A percentile compares a stretch with the other conserved stretches of the same genome.
phyloP scores from a whole-genome alignment of 2,113 vertebrate genomes.

The Peucedramus taeniatus region DNA sequence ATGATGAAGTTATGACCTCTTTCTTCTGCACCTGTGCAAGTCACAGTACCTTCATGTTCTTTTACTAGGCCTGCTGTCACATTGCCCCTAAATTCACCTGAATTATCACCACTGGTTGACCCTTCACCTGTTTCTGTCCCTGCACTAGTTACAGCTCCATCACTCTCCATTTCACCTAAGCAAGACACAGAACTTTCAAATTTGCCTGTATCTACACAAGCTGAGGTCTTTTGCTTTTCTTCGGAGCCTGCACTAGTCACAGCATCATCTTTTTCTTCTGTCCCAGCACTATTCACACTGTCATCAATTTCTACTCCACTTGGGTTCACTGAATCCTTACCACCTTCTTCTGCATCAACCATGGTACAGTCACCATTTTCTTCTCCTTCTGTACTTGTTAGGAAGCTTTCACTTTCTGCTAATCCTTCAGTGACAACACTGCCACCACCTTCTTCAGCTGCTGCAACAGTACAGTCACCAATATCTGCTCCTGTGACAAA shows the following conservation, averaged over 20 bases:
- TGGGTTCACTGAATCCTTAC: background rate
- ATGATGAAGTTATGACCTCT: background rate
- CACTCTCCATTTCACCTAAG: constrained; percentile 67
- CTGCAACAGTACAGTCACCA: constrained; percentile 65
- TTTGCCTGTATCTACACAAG: background rate
- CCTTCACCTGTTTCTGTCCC: constrained; percentile 70
- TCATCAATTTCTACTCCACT: background rate
- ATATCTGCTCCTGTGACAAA: background rate
- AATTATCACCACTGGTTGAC: constrained; percentile 15
- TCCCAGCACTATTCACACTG: constrained; percentile 44
- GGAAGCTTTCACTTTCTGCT: constrained; percentile 68
- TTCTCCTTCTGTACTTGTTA: constrained; percentile 73
- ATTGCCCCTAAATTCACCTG: constrained; percentile 26
- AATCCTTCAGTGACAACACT: constrained; percentile 70
- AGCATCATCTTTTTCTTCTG: constrained; percentile 79
- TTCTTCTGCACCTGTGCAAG: constrained; percentile 68
- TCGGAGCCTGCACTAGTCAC: constrained; percentile 79
- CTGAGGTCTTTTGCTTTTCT: constrained; percentile 58
- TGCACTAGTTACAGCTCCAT: constrained; percentile 80
- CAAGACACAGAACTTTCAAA: constrained; percentile 30
- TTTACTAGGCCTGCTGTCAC: constrained; percentile 28
- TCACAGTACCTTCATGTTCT: constrained; percentile 70
- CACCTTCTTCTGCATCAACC: constrained; percentile 45
- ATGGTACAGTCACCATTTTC: constrained; percentile 53
- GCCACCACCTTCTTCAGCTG: constrained; percentile 67